A percentile compares a stretch with the other conserved stretches of the same genome.
Evolutionary conservation across 2,888 invertebrate species (phyloP).

Genomic region (Eupelmus urozonus): DNA sequence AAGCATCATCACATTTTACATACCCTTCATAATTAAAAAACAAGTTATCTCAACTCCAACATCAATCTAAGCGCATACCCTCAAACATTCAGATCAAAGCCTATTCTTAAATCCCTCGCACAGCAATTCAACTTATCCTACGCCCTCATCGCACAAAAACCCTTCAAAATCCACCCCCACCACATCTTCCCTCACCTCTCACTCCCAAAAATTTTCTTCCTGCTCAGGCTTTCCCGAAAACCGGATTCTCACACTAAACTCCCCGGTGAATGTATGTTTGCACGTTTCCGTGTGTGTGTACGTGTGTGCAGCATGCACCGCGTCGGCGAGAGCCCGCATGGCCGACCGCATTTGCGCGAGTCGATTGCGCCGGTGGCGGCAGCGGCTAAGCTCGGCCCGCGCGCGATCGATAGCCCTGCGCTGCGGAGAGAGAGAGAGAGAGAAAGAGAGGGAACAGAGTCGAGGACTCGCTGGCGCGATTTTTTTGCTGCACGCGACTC

Average conservation of each 20-base stretch:
- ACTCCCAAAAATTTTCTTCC: no score
- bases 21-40: no score
- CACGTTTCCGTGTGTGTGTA: background rate
- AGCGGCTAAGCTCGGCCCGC: constrained; percentile 29
- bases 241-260: constrained; percentile 60
- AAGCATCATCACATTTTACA: no score
- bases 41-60: no score
- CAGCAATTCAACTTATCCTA: no score
- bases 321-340: constrained; percentile 43
- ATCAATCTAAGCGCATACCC: no score
- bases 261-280: background rate
- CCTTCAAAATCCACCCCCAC: no score
- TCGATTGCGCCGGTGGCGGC: constrained; percentile 67
- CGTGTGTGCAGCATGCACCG: background rate
- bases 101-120: no score
- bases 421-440: background rate
- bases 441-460: background rate
- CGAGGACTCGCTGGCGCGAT: constrained; percentile 2
- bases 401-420: constrained; percentile 54
- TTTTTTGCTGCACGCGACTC: constrained; percentile 11
- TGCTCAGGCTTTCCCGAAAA: constrained; percentile 26
- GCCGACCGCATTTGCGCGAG: constrained; percentile 74
- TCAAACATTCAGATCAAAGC: no score
- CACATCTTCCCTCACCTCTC: no score
- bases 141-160: no score